Evolutionary conservation across 2,113 vertebrate genomes (phyloP).

Genomic region (Setophaga petechia): DNA sequence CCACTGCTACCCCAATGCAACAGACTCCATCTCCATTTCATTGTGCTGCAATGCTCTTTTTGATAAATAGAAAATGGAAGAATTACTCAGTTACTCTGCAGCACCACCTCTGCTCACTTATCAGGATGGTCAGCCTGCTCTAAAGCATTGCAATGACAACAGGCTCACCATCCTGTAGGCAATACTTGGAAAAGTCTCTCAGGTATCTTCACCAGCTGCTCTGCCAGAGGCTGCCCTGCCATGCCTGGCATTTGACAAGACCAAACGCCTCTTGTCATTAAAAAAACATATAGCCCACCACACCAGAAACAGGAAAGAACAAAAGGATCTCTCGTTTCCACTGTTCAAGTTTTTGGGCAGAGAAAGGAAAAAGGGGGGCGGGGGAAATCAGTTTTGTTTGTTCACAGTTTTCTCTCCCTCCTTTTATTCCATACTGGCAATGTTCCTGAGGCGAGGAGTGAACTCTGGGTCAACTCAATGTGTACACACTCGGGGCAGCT

Average conservation of each 20-base stretch:
- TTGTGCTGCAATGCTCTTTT: neutral
- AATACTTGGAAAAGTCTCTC: neutral
- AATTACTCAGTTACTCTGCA: neutral
- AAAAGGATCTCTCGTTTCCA: neutral
- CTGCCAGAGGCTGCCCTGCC: neutral
- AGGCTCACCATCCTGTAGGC: neutral
- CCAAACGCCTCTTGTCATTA: neutral
- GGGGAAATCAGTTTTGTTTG: neutral
- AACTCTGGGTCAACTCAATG: conserved; percentile 22
- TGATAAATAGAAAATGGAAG: neutral
- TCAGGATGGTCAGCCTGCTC: neutral
- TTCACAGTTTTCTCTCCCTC: conserved; percentile 1
- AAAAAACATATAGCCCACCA: neutral
- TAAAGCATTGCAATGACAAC: neutral
- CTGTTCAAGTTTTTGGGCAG: neutral
- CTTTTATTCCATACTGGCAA: neutral
- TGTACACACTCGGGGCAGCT: conserved; percentile 6
- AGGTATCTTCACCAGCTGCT: neutral
- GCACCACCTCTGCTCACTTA: neutral
- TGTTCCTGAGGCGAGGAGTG: neutral
- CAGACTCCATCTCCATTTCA: neutral
- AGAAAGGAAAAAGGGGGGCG: neutral
- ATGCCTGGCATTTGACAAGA: neutral
- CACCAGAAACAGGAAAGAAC: neutral
- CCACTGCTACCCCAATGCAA: neutral